Conservation (phyloP, 2,797 vertebrate genomes). For the Microcaecilia unicolor region DNA sequence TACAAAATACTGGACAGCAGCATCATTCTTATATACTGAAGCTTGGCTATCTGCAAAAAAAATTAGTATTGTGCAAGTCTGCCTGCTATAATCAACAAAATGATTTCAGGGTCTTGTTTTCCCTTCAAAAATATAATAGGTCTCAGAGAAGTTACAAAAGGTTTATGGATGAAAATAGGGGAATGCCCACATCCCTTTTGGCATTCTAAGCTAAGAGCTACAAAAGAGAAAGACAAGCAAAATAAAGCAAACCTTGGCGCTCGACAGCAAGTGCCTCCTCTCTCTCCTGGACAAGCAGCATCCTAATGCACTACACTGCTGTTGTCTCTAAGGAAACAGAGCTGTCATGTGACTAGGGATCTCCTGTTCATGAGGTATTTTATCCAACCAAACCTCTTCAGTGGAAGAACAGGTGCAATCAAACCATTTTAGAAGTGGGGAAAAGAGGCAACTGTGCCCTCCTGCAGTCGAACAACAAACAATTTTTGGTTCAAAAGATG, state of each 20-base stretch:
- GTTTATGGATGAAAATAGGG: background rate
- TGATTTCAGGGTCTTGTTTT: background rate
- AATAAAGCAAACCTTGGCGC: conserved; percentile 48
- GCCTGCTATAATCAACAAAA: background rate
- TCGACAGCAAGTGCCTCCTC: conserved; percentile 43
- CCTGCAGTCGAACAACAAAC: no score
- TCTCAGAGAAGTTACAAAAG: background rate
- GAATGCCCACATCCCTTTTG: background rate
- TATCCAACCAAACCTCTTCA: background rate
- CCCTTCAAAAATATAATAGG: background rate
- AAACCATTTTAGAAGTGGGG: no score
- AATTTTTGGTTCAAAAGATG: no score
- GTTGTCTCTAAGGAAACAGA: conserved; percentile 77
- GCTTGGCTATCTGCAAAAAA: background rate
- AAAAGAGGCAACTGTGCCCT: no score
- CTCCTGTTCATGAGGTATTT: background rate
- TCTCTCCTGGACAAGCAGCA: conserved; percentile 57
- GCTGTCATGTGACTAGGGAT: conserved; percentile 49
- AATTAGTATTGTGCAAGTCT: no score
- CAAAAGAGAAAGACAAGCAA: conserved; percentile 19
- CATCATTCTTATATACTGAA: background rate
- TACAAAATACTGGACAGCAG: background rate
- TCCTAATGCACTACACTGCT: conserved; percentile 62
- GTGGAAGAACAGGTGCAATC: background rate
- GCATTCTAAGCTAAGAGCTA: background rate